Conservation (phyloP, 2,113 vertebrate genomes). For the Cyanistes caeruleus region DNA sequence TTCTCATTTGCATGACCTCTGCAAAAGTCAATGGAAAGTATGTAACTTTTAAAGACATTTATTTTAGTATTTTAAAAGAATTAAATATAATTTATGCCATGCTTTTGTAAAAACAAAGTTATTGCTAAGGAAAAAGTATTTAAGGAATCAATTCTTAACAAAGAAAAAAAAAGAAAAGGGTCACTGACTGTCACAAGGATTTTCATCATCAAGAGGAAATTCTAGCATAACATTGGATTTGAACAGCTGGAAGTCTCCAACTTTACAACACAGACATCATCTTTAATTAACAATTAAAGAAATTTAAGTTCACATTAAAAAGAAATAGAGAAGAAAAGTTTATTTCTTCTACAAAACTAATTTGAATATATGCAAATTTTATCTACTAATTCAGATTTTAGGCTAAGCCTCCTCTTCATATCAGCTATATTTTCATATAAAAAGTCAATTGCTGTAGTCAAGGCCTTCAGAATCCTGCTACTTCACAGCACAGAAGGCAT, state of each 20-base stretch:
- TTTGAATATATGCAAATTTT: background rate
- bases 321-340: background rate
- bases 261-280: background rate
- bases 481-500: slow-evolving; percentile 11
- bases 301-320: background rate
- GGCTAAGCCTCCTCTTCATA: background rate
- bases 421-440: background rate
- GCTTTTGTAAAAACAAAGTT: background rate
- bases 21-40: background rate
- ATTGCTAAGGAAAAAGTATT: background rate
- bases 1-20: background rate
- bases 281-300: background rate
- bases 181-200: background rate
- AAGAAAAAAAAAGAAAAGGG: background rate
- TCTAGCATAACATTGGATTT: background rate
- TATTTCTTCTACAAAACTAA: background rate
- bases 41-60: background rate
- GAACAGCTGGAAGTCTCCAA: background rate
- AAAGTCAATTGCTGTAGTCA: background rate
- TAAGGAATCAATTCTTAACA: background rate
- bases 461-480: background rate
- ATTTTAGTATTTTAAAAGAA: background rate
- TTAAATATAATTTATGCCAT: background rate
- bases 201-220: background rate
- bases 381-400: background rate